Percentiles rank a stretch among this genome's conserved stretches.
phyloP scores from a whole-genome alignment of 1,140 invertebrate species.

The Drosophila simulans region DNA sequence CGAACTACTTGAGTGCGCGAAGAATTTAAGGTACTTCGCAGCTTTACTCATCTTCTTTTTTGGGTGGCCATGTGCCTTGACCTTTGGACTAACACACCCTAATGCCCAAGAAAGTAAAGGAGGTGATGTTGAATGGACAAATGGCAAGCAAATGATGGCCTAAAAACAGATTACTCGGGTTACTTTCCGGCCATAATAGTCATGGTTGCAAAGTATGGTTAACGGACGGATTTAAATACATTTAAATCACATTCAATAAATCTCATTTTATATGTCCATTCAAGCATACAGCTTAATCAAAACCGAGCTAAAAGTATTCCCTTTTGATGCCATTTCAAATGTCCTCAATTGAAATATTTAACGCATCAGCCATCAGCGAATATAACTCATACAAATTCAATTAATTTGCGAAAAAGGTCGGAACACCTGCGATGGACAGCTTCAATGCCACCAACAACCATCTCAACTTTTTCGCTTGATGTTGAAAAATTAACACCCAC shows the following conservation, averaged over 20 bases:
- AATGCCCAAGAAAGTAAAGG: background rate
- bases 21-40: conserved; percentile 26
- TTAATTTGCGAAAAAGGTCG: conserved; percentile 15
- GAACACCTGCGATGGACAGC: conserved; percentile 30
- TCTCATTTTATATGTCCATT: background rate
- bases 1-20: conserved; percentile 4
- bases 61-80: conserved; percentile 52
- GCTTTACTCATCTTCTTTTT: background rate
- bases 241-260: background rate
- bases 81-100: conserved; percentile 44
- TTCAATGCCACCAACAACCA: conserved; percentile 25
- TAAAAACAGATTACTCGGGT: conserved; percentile 10
- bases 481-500: conserved; percentile 42
- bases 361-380: background rate
- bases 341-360: background rate
- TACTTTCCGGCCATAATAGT: conserved; percentile 6
- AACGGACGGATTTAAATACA: background rate
- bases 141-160: conserved; percentile 36
- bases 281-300: too few relatives aligned
- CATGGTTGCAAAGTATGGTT: conserved; percentile 6
- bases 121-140: conserved; percentile 33
- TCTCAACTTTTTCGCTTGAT: conserved; percentile 24
- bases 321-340: background rate
- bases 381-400: conserved; percentile 25
- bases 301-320: background rate